Evolutionary conservation across 2,888 invertebrate species (phyloP).

Genomic region (Drosophila maculinotata): DNA sequence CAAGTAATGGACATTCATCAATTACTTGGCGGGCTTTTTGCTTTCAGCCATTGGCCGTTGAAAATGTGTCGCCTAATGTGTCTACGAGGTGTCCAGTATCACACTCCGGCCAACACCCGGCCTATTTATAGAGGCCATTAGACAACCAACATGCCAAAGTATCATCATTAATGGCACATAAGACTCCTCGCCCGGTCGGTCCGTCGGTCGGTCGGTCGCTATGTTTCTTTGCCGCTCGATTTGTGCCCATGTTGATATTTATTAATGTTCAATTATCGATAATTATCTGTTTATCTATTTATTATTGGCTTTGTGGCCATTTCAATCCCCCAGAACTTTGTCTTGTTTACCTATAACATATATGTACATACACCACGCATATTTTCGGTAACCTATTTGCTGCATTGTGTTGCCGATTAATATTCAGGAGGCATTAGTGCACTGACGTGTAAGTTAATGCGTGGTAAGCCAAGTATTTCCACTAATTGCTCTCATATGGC

Average conservation of each 20-base stretch:
- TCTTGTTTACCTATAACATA: conserved; percentile 14
- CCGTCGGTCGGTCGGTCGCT: conserved; percentile 8
- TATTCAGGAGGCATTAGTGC: neutral
- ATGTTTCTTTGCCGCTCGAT: conserved; percentile 28
- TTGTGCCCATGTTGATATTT: conserved; percentile 60
- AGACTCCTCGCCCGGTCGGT: conserved; percentile 7
- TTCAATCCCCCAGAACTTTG: conserved; percentile 9
- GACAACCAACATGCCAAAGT: conserved; percentile 43
- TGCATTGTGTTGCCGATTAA: neutral
- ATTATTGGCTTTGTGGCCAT: conserved; percentile 13
- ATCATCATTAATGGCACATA: conserved; percentile 60
- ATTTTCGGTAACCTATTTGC: conserved; percentile 1
- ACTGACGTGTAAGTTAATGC: neutral
- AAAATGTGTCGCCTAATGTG: conserved; percentile 56
- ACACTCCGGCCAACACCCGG: conserved; percentile 22
- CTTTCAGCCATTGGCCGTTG: conserved; percentile 27
- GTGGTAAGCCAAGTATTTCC: neutral
- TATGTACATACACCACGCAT: neutral
- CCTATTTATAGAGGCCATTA: conserved; percentile 54
- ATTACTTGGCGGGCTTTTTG: conserved; percentile 38
- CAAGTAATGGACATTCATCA: conserved; percentile 57
- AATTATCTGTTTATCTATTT: conserved; percentile 65
- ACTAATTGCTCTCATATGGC: neutral
- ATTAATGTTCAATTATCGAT: conserved; percentile 69
- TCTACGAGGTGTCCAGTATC: conserved; percentile 41